A percentile compares a stretch with the other conserved stretches of the same genome.
phyloP scores from a whole-genome alignment of 2,797 vertebrate genomes.

The Sylvilagus floridanus region DNA sequence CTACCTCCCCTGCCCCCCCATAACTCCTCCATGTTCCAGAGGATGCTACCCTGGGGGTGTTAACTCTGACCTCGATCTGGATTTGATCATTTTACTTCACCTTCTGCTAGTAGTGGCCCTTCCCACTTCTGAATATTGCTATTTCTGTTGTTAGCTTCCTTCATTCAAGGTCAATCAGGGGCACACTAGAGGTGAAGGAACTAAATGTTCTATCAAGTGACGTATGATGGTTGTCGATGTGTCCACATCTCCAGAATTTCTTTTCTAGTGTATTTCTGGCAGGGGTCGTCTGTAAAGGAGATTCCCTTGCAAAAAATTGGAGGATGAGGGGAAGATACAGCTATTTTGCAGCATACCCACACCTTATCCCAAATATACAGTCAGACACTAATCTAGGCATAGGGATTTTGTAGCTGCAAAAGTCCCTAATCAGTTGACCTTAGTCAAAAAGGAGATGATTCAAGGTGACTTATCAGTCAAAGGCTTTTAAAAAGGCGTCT shows the following conservation, averaged over 20 bases:
- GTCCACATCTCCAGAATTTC: not conserved
- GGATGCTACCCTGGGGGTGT: not conserved
- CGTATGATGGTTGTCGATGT: not conserved
- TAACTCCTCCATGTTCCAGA: not conserved
- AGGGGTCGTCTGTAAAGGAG: not conserved
- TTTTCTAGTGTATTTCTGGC: not conserved
- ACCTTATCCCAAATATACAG: not conserved
- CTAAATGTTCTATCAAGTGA: not conserved
- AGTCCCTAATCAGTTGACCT: slow-evolving; percentile 28
- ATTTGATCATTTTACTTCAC: not conserved
- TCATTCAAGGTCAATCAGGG: not conserved
- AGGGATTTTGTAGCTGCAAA: not conserved
- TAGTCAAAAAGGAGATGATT: not conserved
- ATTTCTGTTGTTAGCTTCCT: slow-evolving; percentile 37
- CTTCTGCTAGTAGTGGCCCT: not conserved
- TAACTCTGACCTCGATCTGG: not conserved
- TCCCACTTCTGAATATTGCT: not conserved
- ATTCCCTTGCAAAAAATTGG: not conserved
- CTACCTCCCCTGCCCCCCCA: not conserved
- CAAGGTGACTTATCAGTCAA: not conserved
- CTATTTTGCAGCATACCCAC: not conserved
- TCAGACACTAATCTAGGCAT: not conserved
- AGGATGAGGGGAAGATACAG: not conserved
- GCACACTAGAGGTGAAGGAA: not conserved
- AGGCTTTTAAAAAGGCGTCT: not conserved